Conservation (phyloP, 2,888 invertebrate genomes). For the Drosophila macrospina region DNA sequence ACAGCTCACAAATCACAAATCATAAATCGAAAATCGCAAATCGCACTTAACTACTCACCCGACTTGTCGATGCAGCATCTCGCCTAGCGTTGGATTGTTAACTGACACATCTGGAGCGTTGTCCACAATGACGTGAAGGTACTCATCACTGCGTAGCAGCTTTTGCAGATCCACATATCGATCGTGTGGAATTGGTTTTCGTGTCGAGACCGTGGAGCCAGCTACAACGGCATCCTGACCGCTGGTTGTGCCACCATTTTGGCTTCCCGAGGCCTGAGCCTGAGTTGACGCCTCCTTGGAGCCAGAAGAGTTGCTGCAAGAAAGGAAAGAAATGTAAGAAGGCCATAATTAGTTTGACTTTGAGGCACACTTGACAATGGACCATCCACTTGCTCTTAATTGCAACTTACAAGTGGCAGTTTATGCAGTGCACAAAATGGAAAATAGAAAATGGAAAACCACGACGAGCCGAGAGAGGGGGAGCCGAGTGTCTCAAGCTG, state of each 20-base stretch:
- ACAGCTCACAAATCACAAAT: conserved; percentile 4
- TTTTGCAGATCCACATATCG: conserved; percentile 82
- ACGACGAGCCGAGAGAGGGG: background rate
- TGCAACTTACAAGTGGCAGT: conserved; percentile 55
- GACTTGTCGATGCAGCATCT: conserved; percentile 87
- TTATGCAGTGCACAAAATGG: conserved; percentile 20
- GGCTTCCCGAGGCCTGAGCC: conserved; percentile 78
- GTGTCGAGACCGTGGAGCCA: conserved; percentile 73
- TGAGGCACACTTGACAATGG: conserved; percentile 40
- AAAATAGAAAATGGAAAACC: conserved; percentile 2
- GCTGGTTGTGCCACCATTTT: conserved; percentile 68
- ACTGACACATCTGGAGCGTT: conserved; percentile 87
- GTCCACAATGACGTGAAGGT: conserved; percentile 85
- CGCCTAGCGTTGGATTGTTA: conserved; percentile 90
- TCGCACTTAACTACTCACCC: conserved; percentile 83
- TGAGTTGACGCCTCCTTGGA: conserved; percentile 85
- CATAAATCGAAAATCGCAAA: conserved; percentile 25
- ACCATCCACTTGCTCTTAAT: conserved; percentile 43
- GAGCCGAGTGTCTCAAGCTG: conserved; percentile 44
- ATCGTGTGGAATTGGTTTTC: conserved; percentile 82
- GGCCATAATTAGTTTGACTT: conserved; percentile 42
- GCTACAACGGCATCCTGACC: conserved; percentile 72
- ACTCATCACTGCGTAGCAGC: conserved; percentile 67
- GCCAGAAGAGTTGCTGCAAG: conserved; percentile 84
- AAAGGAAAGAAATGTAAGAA: conserved; percentile 16